These are phyloP conservation scores for Mionectes olivaceus DNA, from an alignment of 2,797 vertebrate species.

Conservation along the genomic window DNA sequence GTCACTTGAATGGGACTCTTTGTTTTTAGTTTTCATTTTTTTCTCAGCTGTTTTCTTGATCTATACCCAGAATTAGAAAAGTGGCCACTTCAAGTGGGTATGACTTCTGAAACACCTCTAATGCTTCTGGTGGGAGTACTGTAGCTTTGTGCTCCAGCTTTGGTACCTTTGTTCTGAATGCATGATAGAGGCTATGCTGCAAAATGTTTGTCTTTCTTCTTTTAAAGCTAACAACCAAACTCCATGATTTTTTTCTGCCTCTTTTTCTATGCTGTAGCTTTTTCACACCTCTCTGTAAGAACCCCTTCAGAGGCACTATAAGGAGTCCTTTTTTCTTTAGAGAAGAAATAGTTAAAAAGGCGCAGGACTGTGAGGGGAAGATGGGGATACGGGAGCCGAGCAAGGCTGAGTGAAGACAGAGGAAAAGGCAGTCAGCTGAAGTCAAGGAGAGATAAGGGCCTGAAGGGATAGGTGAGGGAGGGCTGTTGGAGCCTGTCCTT, in stretches of 20 bases:
- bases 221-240: background rate
- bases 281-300: background rate
- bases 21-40: background rate
- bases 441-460: constrained; percentile 11
- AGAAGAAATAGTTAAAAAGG: constrained; percentile 22
- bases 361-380: background rate
- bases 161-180: background rate
- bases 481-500: background rate
- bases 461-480: background rate
- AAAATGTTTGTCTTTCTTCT: background rate
- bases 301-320: background rate
- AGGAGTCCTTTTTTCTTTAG: background rate
- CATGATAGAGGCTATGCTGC: background rate
- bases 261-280: background rate
- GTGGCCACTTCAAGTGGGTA: background rate
- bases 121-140: background rate
- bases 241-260: background rate
- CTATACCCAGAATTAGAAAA: background rate
- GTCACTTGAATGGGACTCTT: background rate
- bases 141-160: background rate
- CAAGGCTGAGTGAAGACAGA: background rate
- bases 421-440: background rate
- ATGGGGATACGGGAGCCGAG: background rate
- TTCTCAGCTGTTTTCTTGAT: background rate
- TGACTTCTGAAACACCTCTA: background rate